Percentiles rank a stretch among this genome's conserved stretches.
phyloP scores from a whole-genome alignment of 2,797 vertebrate species.

The Taeniopygia guttata region DNA sequence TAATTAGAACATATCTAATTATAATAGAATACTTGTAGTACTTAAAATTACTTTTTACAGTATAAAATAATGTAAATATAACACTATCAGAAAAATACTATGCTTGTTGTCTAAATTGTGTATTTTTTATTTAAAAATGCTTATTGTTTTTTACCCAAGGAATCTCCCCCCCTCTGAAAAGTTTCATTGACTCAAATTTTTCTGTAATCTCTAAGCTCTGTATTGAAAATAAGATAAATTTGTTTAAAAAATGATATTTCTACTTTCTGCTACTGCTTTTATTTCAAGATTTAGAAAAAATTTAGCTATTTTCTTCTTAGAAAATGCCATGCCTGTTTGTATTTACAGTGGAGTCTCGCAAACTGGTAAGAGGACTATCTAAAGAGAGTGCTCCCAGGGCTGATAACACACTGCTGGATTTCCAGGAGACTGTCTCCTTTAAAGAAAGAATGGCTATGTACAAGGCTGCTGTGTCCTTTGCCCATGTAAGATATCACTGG shows the following conservation, averaged over 20 bases:
- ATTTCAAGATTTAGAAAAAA: neutral
- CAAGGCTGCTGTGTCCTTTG: conserved; percentile 85
- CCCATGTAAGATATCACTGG: conserved; percentile 75
- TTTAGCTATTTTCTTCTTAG: neutral
- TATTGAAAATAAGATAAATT: neutral
- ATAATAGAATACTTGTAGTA: neutral
- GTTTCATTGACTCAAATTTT: neutral
- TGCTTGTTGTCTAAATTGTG: neutral
- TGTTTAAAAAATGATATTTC: neutral
- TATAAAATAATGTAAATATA: neutral
- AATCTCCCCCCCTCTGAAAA: neutral
- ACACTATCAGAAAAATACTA: neutral
- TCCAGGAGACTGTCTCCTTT: conserved; percentile 79
- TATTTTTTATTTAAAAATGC: neutral
- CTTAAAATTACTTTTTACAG: neutral
- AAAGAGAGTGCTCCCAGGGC: conserved; percentile 71
- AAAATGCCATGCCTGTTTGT: conserved; percentile 19
- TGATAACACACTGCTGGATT: conserved; percentile 73
- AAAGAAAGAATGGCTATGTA: conserved; percentile 87
- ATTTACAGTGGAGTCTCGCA: conserved; percentile 76
- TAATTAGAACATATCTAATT: neutral
- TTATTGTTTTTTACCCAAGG: neutral
- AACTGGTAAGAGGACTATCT: conserved; percentile 71
- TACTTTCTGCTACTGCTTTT: neutral
- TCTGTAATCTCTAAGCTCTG: neutral